Evolutionary conservation across 2,113 vertebrate genomes (phyloP).

Genomic region (Amphilophus citrinellus): DNA sequence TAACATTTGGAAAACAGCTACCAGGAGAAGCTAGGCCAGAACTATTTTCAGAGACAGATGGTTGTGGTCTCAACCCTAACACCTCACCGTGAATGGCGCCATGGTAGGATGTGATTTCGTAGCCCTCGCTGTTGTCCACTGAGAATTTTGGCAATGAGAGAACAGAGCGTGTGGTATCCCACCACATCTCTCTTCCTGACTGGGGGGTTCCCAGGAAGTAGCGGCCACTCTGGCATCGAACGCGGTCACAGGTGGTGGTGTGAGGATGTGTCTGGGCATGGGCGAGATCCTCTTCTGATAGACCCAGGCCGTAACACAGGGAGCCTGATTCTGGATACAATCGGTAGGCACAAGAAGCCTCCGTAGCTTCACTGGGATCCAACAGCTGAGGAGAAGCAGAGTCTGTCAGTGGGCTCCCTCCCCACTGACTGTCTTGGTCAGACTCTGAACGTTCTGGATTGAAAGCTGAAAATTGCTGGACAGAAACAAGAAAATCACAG

Average conservation of each 20-base stretch:
- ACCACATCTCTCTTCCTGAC: conserved; percentile 93
- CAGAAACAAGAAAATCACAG: conserved; percentile 20
- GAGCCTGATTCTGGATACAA: conserved; percentile 90
- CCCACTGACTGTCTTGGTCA: conserved; percentile 98
- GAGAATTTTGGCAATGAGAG: conserved; percentile 91
- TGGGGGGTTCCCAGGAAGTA: conserved; percentile 95
- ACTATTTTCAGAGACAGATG: conserved; percentile 77
- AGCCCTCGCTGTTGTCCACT: conserved; percentile 91
- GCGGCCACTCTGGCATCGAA: conserved; percentile 92
- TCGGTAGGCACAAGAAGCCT: conserved; percentile 92
- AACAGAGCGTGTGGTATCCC: conserved; percentile 90
- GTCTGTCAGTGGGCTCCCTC: conserved; percentile 94
- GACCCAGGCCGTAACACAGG: conserved; percentile 91
- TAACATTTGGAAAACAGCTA: conserved; percentile 79
- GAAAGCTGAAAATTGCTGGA: conserved; percentile 92
- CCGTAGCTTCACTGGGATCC: conserved; percentile 87
- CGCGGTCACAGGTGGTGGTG: conserved; percentile 89
- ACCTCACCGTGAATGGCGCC: conserved; percentile 91
- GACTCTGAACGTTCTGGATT: conserved; percentile 95
- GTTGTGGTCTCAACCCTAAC: conserved; percentile 68
- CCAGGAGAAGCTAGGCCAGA: conserved; percentile 62
- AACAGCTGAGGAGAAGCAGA: conserved; percentile 93
- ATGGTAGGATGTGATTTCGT: conserved; percentile 92
- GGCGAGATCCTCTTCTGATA: conserved; percentile 85
- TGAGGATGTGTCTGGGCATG: conserved; percentile 80